Evolutionary conservation across 2,113 vertebrate genomes (phyloP).

Genomic region (Leptobrachium ailaonicum): DNA sequence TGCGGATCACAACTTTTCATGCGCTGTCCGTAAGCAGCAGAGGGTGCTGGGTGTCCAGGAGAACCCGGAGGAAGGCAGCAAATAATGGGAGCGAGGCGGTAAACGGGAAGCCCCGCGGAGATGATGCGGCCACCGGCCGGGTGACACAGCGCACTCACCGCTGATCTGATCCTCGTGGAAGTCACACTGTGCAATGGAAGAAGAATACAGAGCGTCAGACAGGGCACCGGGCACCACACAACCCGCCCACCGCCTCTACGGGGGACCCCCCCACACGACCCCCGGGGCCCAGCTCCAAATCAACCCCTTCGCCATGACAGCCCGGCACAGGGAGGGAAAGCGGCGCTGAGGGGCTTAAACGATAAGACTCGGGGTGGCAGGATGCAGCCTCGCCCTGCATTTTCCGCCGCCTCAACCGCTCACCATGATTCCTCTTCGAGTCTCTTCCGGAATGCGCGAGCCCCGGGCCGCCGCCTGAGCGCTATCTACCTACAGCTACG

Average conservation of each 20-base stretch:
- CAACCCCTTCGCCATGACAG: too few relatives aligned
- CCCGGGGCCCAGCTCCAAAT: background rate
- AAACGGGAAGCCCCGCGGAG: background rate
- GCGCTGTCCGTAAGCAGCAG: too few relatives aligned
- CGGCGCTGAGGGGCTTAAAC: too few relatives aligned
- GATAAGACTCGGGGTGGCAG: too few relatives aligned
- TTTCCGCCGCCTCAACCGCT: background rate
- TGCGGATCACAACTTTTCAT: too few relatives aligned
- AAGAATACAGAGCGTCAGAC: constrained; percentile 55
- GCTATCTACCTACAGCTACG: constrained; percentile 12
- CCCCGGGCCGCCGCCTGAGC: background rate
- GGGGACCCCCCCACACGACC: too few relatives aligned
- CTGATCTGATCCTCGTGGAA: constrained; percentile 88
- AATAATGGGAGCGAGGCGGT: background rate
- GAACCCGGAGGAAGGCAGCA: too few relatives aligned
- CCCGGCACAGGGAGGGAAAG: too few relatives aligned
- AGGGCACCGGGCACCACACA: background rate
- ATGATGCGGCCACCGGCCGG: constrained; percentile 1
- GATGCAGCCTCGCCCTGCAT: too few relatives aligned
- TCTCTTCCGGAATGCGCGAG: constrained; percentile 40
- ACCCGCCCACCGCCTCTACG: too few relatives aligned
- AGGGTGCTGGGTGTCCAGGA: background rate
- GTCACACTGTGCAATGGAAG: constrained; percentile 77
- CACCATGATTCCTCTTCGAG: constrained; percentile 23
- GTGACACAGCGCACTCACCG: constrained; percentile 70